Evolutionary conservation across 2,113 vertebrate genomes (phyloP), one percentile per base, ranked within the genome.

Genomic region (Euleptes europaea): DNA sequence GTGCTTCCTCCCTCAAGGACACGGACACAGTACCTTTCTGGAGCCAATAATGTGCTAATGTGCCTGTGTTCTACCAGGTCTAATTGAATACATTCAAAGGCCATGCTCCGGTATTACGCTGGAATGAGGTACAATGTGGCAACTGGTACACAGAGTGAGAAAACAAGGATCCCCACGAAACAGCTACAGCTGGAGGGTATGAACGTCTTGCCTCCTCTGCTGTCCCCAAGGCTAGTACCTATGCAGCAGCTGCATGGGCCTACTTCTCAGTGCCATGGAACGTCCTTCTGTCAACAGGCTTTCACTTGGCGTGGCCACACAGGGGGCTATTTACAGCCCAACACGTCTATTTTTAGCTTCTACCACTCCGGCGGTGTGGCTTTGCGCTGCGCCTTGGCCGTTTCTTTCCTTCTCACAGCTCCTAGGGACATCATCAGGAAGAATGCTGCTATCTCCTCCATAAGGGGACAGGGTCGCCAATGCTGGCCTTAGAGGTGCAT

Each of bases 321-420:
- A 54, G 33, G 78, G 40, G 47, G 51, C 77, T 74, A n/a, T 85
- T 85, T 79, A 85, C 54, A 85, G 84, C 42, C 71, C 78, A 73
- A 85, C 84, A 80, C 54, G 9, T 85, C 69, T 85, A 85, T 85
- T 85, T 85, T 80, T 85, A 85, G 26, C 42, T 35, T 23, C 31
- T 70, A 54, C 26, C 47, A 21, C 42, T 31, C 47, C 38, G 40
- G 35, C 76, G 21, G 3, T n/a, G 35, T 28, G 73, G 84, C 67
- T 85, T 42, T 33, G 54, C 57, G n/a, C 77, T 79, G 84, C 76
- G 77, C 67, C 77, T 79, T 65, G 69, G 77, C 65, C 44, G 21
- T 79, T 85, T 47, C 38, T 65, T 65, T 72, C 76, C 40, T 85
- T 85, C 67, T 85, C 84, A 65, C 69, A 80, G 69, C 54, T 80